Percentiles rank a stretch among this genome's conserved stretches.
phyloP scores from a whole-genome alignment of 2,797 vertebrate species.

The Siniperca scherzeri region DNA sequence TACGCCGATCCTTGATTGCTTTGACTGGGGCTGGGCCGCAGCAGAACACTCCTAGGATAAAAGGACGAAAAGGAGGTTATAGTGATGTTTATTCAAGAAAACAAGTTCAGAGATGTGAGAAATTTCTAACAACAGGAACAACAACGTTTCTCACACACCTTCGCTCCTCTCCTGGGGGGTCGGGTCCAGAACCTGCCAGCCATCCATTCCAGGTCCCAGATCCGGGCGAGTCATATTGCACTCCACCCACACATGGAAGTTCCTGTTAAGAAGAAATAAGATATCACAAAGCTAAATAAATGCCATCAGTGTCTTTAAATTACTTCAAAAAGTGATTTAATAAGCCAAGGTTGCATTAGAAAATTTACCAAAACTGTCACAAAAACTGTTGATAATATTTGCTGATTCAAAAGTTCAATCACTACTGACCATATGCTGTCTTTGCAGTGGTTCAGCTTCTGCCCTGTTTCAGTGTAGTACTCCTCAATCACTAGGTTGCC shows the following conservation, averaged over 20 bases:
- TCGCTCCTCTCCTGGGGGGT: constrained; percentile 93
- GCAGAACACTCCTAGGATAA: constrained; percentile 87
- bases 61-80: neutral
- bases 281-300: neutral
- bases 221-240: constrained; percentile 94
- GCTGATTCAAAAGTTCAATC: neutral
- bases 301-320: rapidly evolving
- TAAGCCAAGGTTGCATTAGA: neutral
- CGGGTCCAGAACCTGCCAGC: constrained; percentile 96
- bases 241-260: constrained; percentile 97
- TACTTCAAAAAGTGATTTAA: neutral
- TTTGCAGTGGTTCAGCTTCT: constrained; percentile 80
- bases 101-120: neutral
- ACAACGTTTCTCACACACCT: constrained; percentile 78
- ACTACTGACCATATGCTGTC: constrained; percentile 91
- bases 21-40: constrained; percentile 92
- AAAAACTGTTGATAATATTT: neutral
- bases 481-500: constrained; percentile 90
- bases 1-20: constrained; percentile 87
- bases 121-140: neutral
- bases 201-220: constrained; percentile 87
- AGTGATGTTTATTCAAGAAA: neutral
- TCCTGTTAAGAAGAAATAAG: constrained; percentile 82
- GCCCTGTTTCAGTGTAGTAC: constrained; percentile 85
- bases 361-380: neutral